Percentiles rank a stretch among this genome's conserved stretches.
Conservation (phyloP, 2,797 vertebrate species). For the Yasuhikotakia modesta region DNA sequence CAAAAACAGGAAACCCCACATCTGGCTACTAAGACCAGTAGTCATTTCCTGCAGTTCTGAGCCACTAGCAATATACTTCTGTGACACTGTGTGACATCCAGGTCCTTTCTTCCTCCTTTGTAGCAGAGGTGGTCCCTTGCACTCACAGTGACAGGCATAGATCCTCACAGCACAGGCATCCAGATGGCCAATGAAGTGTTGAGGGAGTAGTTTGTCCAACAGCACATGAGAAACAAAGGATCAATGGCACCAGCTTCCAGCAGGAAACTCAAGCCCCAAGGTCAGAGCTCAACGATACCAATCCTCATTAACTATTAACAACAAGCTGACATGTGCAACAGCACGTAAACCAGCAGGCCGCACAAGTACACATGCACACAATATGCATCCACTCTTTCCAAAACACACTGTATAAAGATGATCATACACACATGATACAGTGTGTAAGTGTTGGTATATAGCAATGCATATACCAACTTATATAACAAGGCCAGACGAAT, state of each 20-base stretch:
- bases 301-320: slow-evolving; percentile 81
- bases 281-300: slow-evolving; percentile 75
- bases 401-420: slow-evolving; percentile 32
- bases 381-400: slow-evolving; percentile 19
- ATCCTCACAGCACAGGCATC: slow-evolving; percentile 14
- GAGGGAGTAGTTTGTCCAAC: slow-evolving; percentile 63
- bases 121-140: too few relatives aligned
- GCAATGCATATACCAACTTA: too few relatives aligned
- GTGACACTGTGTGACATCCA: neutral
- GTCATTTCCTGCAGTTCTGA: slow-evolving; percentile 67
- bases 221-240: slow-evolving; percentile 69
- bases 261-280: slow-evolving; percentile 75
- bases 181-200: slow-evolving; percentile 46
- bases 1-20: slow-evolving; percentile 71
- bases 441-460: neutral
- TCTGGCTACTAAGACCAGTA: slow-evolving; percentile 66
- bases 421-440: slow-evolving; percentile 34
- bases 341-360: neutral
- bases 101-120: neutral
- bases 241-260: slow-evolving; percentile 76
- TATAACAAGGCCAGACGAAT: slow-evolving; percentile 4
- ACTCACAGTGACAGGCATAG: slow-evolving; percentile 20
- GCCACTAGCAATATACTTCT: neutral
- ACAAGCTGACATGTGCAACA: slow-evolving; percentile 59
- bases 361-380: slow-evolving; percentile 18